These are phyloP conservation scores for Enhydra lutris DNA, from an alignment of 2,113 vertebrate genomes.

Conservation along the genomic window DNA sequence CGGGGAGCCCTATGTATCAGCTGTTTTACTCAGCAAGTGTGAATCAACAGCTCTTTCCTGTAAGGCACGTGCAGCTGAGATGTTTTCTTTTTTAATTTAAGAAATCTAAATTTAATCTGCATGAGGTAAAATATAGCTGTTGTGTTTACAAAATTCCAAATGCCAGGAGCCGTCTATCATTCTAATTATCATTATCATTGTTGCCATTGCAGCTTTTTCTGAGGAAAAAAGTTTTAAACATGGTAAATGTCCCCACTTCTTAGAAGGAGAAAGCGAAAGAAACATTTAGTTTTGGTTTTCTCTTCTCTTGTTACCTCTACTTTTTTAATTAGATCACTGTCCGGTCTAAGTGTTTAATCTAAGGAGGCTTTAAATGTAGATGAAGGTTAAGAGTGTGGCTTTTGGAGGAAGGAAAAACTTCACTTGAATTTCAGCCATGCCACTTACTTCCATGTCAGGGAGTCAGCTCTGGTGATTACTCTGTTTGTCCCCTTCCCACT, in stretches of 20 bases:
- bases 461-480: not conserved
- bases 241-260: not conserved
- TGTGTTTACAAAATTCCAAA: not conserved
- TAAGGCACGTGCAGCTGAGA: not conserved
- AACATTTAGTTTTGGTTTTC: not conserved
- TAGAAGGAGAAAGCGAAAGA: not conserved
- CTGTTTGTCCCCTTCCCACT: not conserved
- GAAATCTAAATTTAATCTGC: slow-evolving; percentile 27
- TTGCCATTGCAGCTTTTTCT: not conserved
- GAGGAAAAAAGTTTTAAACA: not conserved
- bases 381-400: not conserved
- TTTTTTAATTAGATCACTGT: not conserved
- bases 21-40: slow-evolving; percentile 34
- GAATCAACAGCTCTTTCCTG: slow-evolving; percentile 35
- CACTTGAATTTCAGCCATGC: not conserved
- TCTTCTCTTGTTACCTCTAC: not conserved
- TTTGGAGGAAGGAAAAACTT: not conserved
- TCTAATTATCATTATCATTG: not conserved
- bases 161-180: not conserved
- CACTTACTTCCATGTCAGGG: not conserved
- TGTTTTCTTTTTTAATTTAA: slow-evolving; percentile 3
- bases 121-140: not conserved
- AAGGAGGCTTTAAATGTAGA: not conserved
- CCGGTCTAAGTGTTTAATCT: not conserved
- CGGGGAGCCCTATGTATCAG: not conserved